Conservation (phyloP, 2,888 invertebrate genomes). For the Biston betularia region DNA sequence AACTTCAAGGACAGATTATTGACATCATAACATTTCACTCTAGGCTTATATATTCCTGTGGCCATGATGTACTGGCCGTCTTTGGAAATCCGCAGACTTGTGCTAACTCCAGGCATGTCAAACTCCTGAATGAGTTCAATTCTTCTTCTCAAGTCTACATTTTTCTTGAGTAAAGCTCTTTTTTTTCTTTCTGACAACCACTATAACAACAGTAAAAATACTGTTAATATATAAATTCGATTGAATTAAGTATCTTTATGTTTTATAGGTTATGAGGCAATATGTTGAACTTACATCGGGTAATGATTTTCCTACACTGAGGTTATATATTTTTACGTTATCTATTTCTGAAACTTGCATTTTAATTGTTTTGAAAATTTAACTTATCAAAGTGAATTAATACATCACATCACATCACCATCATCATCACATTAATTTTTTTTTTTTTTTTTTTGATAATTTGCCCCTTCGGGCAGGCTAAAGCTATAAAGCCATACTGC, state of each 20-base stretch:
- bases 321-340: conserved; percentile 98
- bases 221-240: not conserved
- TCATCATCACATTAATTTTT: too few species aligned
- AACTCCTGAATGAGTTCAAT: conserved; percentile 99
- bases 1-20: conserved; percentile 98
- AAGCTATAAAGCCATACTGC: too few species aligned
- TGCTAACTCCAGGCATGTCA: conserved; percentile 98
- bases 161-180: conserved; percentile 93
- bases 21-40: conserved; percentile 98
- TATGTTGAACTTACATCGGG: conserved; percentile 92
- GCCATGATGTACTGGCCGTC: conserved; percentile 97
- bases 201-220: conserved; percentile 76
- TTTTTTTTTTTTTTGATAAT: too few species aligned
- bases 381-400: not conserved
- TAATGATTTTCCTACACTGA: conserved; percentile 98
- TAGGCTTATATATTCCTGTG: conserved; percentile 98
- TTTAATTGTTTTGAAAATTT: conserved; percentile 41
- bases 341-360: conserved; percentile 98
- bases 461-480: too few species aligned
- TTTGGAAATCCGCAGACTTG: conserved; percentile 92
- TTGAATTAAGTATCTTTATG: not conserved
- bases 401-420: too few species aligned
- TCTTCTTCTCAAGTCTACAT: conserved; percentile 95
- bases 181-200: conserved; percentile 95
- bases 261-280: conserved; percentile 17